Conservation (phyloP, 2,113 vertebrate species). For the Telmatochromis brichardi region DNA sequence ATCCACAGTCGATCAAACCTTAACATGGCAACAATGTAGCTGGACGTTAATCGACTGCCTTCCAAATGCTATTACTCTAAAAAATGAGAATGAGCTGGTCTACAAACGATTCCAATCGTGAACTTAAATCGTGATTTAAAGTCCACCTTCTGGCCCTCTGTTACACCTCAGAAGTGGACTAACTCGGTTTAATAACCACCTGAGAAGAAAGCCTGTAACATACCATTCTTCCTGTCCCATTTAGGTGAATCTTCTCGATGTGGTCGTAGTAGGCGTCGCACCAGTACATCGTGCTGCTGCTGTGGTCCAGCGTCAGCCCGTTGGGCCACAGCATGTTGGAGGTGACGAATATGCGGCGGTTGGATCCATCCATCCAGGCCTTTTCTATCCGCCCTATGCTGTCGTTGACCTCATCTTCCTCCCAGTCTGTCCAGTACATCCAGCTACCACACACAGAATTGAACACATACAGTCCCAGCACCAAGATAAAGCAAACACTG, state of each 20-base stretch:
- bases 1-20: background rate
- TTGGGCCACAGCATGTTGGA: constrained; percentile 99
- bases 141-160: background rate
- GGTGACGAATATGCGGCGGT: constrained; percentile 89
- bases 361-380: constrained; percentile 96
- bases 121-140: too few species aligned
- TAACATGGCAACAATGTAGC: background rate
- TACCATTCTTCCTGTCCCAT: constrained; percentile 92
- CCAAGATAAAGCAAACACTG: background rate
- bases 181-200: background rate
- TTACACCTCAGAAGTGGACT: background rate
- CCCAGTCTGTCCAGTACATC: constrained; percentile 99
- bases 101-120: background rate
- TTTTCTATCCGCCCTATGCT: constrained; percentile 95
- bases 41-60: background rate
- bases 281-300: constrained; percentile 88
- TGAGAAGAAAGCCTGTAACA: background rate
- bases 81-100: background rate
- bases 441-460: constrained; percentile 72
- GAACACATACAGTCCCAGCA: background rate
- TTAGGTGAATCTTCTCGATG: constrained; percentile 93
- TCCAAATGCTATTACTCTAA: background rate
- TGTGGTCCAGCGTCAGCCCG: constrained; percentile 89
- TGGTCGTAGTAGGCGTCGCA: constrained; percentile 98
- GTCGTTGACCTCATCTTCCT: constrained; percentile 95